Evolutionary conservation across 2,113 vertebrate species (phyloP).

Genomic region (Donacobius atricapilla): DNA sequence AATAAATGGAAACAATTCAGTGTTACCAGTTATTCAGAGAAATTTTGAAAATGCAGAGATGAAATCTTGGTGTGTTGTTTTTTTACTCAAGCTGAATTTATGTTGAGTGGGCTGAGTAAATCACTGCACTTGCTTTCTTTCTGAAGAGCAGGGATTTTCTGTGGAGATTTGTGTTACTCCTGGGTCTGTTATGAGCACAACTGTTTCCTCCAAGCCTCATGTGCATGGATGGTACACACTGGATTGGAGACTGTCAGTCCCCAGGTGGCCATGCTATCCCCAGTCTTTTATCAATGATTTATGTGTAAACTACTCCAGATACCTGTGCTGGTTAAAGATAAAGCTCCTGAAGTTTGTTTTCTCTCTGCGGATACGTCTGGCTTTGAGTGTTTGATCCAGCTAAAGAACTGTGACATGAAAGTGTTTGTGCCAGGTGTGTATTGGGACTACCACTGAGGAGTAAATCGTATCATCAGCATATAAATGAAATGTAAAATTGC

Average conservation of each 20-base stretch:
- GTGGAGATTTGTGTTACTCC: background rate
- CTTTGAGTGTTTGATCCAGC: background rate
- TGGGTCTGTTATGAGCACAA: background rate
- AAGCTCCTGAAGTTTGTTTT: constrained; percentile 11
- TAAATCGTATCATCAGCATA: background rate
- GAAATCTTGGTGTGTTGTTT: background rate
- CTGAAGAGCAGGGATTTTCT: background rate
- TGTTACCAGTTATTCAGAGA: background rate
- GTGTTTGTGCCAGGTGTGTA: background rate
- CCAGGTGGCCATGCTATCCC: background rate
- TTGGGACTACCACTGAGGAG: background rate
- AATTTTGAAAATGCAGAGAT: background rate
- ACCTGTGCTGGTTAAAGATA: background rate
- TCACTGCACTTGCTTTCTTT: background rate
- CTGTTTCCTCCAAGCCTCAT: background rate
- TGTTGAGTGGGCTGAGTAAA: background rate
- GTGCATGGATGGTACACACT: background rate
- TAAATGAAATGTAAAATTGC: background rate
- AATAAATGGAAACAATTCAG: background rate
- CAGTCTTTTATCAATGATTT: constrained; percentile 6
- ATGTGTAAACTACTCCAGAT: background rate
- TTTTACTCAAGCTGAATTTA: background rate
- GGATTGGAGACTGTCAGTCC: background rate
- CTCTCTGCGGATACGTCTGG: background rate
- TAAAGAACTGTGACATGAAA: background rate